Evolutionary conservation across 2,797 vertebrate genomes (phyloP).

Genomic region (Liasis olivaceus): DNA sequence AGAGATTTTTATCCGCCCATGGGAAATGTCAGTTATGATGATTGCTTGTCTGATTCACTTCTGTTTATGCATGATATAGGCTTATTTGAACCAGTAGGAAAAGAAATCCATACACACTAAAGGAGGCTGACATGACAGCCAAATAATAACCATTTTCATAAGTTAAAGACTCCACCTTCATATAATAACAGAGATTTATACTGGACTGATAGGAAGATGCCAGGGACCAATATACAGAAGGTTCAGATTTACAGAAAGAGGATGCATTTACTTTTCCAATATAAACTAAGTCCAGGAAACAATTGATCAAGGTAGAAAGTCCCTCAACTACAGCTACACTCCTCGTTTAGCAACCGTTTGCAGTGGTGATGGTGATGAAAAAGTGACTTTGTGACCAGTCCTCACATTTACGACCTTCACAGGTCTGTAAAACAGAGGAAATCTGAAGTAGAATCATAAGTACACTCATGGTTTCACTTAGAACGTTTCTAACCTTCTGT

Average conservation of each 20-base stretch:
- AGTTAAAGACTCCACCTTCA: neutral
- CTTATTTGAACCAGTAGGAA: conserved; percentile 12
- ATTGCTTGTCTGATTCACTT: neutral
- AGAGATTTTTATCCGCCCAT: neutral
- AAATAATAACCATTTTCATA: neutral
- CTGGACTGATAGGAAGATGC: neutral
- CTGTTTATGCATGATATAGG: neutral
- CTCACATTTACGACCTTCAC: neutral
- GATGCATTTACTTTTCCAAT: neutral
- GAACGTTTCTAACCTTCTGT: neutral
- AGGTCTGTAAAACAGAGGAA: neutral
- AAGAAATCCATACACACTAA: neutral
- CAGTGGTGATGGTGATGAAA: neutral
- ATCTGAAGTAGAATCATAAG: neutral
- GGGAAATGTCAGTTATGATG: neutral
- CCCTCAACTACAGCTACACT: neutral
- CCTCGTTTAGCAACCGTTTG: neutral
- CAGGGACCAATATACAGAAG: neutral
- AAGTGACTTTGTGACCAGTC: neutral
- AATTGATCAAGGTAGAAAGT: neutral
- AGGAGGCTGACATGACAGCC: neutral
- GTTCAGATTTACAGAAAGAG: neutral
- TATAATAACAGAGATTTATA: neutral
- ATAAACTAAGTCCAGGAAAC: neutral
- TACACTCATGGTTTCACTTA: neutral